Evolutionary conservation across 2,113 vertebrate species (phyloP).

Genomic region (Trichechus manatus): DNA sequence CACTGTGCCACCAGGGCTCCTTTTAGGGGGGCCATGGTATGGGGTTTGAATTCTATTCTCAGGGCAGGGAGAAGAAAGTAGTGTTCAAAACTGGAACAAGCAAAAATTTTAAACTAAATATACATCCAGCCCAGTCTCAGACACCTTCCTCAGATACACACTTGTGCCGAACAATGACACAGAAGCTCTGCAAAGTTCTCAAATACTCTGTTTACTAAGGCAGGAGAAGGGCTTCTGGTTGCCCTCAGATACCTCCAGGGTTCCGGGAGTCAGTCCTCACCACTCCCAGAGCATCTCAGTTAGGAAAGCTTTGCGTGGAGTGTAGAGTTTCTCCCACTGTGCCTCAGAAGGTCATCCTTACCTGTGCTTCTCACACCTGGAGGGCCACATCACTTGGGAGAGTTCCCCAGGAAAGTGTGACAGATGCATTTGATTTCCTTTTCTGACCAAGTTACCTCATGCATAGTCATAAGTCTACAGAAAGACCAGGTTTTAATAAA

Average conservation of each 20-base stretch:
- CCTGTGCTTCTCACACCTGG: not conserved
- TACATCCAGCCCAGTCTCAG: not conserved
- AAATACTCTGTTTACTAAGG: not conserved
- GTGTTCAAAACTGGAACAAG: not conserved
- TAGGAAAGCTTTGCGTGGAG: not conserved
- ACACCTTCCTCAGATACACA: not conserved
- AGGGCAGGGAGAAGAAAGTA: not conserved
- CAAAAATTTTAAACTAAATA: not conserved
- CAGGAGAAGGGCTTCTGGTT: not conserved
- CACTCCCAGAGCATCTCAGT: not conserved
- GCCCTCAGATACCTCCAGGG: not conserved
- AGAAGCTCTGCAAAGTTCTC: not conserved
- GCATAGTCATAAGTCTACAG: constrained; percentile 12
- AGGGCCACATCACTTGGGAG: not conserved
- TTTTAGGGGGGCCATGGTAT: not conserved
- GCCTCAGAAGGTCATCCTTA: not conserved
- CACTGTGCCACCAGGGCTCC: not conserved
- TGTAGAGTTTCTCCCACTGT: not conserved
- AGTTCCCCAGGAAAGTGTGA: not conserved
- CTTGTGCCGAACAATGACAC: not conserved
- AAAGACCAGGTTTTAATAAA: constrained; percentile 59
- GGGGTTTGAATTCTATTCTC: not conserved
- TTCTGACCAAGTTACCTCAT: constrained; percentile 3
- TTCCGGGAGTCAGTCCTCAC: not conserved
- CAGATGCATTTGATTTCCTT: not conserved